Percentiles rank a stretch among this genome's conserved stretches.
These are phyloP conservation scores for Noctua janthina DNA, from an alignment of 2,888 invertebrate genomes.

Conservation along the genomic window DNA sequence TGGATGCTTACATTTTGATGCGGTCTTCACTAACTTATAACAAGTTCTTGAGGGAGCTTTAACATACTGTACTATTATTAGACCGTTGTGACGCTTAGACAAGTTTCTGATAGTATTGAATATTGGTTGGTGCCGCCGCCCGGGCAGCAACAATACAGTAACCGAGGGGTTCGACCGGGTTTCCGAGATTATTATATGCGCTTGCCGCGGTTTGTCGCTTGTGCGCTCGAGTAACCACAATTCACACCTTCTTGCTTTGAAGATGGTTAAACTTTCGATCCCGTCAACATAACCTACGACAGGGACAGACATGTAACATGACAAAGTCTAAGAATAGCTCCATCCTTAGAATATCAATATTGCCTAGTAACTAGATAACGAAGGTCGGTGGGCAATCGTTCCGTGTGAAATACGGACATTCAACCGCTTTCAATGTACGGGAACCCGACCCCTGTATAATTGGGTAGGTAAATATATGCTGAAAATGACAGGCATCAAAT, in stretches of 20 bases:
- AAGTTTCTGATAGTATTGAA: neutral
- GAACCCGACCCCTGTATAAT: constrained; percentile 23
- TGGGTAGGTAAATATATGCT: constrained; percentile 21
- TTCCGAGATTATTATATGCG: neutral
- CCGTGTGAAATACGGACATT: constrained; percentile 24
- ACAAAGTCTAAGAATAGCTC: constrained; percentile 15
- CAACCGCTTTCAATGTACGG: constrained; percentile 13
- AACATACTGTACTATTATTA: neutral
- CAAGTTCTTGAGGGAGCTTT: neutral
- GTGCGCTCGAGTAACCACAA: constrained; percentile 4
- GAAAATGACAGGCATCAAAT: constrained; percentile 36
- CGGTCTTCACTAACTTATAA: neutral
- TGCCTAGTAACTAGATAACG: constrained; percentile 21
- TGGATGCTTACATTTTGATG: neutral
- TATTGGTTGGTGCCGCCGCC: neutral
- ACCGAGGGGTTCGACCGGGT: neutral
- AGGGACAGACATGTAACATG: neutral
- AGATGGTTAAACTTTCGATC: constrained; percentile 12
- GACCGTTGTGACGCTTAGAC: neutral
- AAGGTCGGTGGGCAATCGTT: constrained; percentile 18
- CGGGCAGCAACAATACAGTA: neutral
- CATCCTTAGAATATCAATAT: constrained; percentile 26
- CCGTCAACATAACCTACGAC: neutral
- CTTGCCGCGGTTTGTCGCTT: neutral
- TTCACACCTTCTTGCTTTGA: constrained; percentile 19